phyloP scores from a whole-genome alignment of 2,113 vertebrate genomes.

The Aepyceros melampus region DNA sequence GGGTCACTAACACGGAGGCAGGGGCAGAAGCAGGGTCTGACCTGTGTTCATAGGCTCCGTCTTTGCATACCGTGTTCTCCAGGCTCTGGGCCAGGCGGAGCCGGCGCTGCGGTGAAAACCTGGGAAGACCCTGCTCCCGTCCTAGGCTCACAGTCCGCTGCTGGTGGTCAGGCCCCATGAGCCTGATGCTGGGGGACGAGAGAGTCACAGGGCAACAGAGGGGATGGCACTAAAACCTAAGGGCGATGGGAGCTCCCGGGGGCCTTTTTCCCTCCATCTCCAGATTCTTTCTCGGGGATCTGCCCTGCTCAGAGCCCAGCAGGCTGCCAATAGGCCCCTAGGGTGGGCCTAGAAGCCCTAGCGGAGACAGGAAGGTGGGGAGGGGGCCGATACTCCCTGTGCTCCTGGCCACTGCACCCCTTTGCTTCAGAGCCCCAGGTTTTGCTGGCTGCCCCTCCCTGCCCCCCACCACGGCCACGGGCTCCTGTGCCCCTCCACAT shows the following conservation, averaged over 20 bases:
- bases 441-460: neutral
- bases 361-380: neutral
- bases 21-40: neutral
- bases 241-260: too few relatives aligned
- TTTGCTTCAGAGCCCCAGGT: neutral
- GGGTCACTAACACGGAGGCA: neutral
- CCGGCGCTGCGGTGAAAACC: too few relatives aligned
- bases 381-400: neutral
- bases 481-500: neutral
- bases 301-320: neutral
- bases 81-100: neutral
- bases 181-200: fast-evolving
- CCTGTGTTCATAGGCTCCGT: fast-evolving
- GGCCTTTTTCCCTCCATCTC: neutral
- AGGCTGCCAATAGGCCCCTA: neutral
- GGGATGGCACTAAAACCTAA: neutral
- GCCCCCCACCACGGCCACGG: neutral
- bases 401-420: neutral
- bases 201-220: fast-evolving
- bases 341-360: too few relatives aligned
- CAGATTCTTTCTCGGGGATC: neutral
- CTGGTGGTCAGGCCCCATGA: neutral
- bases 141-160: neutral
- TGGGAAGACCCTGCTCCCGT: neutral
- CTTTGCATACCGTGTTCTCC: neutral